Conservation (phyloP, 1,140 invertebrate genomes). For the Heliconius hewitsoni region DNA sequence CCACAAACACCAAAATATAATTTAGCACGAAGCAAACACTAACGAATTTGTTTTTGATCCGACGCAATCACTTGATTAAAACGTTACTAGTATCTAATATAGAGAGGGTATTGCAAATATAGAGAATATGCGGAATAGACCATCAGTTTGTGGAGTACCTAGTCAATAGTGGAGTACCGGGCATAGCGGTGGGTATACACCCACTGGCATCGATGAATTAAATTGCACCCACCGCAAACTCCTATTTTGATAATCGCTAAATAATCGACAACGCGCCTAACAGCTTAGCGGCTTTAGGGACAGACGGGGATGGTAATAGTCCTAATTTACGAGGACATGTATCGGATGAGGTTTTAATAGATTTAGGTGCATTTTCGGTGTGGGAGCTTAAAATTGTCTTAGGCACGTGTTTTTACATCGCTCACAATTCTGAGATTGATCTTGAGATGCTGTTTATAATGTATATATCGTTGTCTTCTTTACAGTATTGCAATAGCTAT, state of each 20-base stretch:
- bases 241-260: slow-evolving; percentile 62
- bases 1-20: slow-evolving; percentile 34
- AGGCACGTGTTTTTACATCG: no score
- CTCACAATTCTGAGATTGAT: no score
- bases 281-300: slow-evolving; percentile 44
- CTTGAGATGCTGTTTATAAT: no score
- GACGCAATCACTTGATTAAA: slow-evolving; percentile 45
- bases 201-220: slow-evolving; percentile 61
- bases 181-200: slow-evolving; percentile 31
- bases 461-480: no score
- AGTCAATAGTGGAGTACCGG: slow-evolving; percentile 45
- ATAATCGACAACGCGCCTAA: slow-evolving; percentile 58
- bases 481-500: no score
- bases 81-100: slow-evolving; percentile 43
- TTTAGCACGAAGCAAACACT: slow-evolving; percentile 33
- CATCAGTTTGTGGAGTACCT: slow-evolving; percentile 36
- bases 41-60: slow-evolving; percentile 39
- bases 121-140: slow-evolving; percentile 30
- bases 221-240: slow-evolving; percentile 58
- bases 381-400: neutral
- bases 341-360: slow-evolving; percentile 25
- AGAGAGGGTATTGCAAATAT: slow-evolving; percentile 41
- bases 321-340: slow-evolving; percentile 50
- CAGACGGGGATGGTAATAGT: slow-evolving; percentile 49
- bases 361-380: neutral